Percentiles rank a stretch among this genome's conserved stretches.
Conservation (phyloP, 2,888 invertebrate species). For the Hetaerina titia region DNA sequence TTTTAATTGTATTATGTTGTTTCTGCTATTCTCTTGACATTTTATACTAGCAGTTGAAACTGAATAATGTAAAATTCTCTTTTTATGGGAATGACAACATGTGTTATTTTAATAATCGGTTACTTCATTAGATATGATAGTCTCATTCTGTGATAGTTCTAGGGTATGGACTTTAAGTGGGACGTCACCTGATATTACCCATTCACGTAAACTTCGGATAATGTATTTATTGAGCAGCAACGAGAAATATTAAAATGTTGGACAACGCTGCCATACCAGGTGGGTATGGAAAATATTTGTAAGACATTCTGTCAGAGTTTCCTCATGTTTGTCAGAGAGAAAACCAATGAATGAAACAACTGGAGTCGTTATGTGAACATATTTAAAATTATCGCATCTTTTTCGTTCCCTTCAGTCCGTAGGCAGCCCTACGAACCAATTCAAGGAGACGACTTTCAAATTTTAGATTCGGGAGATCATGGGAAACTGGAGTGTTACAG, state of each 20-base stretch:
- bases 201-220: not conserved
- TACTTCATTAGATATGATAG: not conserved
- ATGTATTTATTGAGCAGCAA: not conserved
- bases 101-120: not conserved
- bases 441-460: conserved; percentile 46
- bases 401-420: not conserved
- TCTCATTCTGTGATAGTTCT: not conserved
- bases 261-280: conserved; percentile 25
- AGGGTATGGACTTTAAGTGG: conserved; percentile 55
- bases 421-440: conserved; percentile 33
- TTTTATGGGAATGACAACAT: not conserved
- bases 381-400: not conserved
- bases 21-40: too few species aligned
- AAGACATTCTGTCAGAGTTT: not conserved
- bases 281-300: not conserved
- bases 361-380: not conserved
- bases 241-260: not conserved
- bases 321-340: not conserved
- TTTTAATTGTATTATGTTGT: not conserved
- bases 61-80: not conserved
- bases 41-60: too few species aligned
- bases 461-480: conserved; percentile 73
- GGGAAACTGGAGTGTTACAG: conserved; percentile 79
- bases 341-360: too few species aligned
- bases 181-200: conserved; percentile 38